Evolutionary conservation across 2,113 vertebrate genomes (phyloP).

Genomic region (Tachuris rubrigastra): DNA sequence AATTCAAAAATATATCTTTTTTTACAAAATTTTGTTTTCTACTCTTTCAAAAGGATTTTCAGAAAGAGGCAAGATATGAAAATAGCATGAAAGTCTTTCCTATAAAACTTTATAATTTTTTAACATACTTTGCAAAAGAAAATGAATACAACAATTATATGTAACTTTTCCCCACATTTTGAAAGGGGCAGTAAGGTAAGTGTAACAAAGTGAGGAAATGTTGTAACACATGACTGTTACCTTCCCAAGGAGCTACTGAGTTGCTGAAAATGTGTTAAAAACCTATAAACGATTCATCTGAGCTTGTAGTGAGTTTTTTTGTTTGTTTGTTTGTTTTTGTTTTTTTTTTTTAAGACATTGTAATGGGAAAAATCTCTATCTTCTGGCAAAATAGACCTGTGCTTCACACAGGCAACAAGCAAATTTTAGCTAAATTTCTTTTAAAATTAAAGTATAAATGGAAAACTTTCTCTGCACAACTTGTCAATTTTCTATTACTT

Average conservation of each 20-base stretch:
- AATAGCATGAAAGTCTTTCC: neutral
- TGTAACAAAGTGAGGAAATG: neutral
- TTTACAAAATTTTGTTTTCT: neutral
- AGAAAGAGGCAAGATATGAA: neutral
- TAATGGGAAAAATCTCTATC: neutral
- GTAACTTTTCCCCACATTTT: neutral
- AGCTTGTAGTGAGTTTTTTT: neutral
- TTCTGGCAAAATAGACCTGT: neutral
- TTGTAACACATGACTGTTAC: neutral
- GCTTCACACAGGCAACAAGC: neutral
- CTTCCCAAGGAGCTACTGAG: neutral
- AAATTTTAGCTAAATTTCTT: neutral
- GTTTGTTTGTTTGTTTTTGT: too few species aligned
- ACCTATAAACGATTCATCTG: rapidly evolving
- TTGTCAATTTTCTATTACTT: neutral
- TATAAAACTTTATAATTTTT: neutral
- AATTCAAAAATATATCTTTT: neutral
- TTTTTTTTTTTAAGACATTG: neutral
- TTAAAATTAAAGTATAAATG: neutral
- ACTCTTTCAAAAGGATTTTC: neutral
- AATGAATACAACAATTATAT: rapidly evolving
- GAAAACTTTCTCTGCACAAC: neutral
- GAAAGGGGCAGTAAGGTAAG: neutral
- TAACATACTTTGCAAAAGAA: neutral
- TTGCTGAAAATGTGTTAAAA: neutral